A percentile compares a stretch with the other conserved stretches of the same genome.
These are phyloP conservation scores for Aspidiotus rigidus DNA, from an alignment of 2,888 invertebrate species.

Conservation along the genomic window DNA sequence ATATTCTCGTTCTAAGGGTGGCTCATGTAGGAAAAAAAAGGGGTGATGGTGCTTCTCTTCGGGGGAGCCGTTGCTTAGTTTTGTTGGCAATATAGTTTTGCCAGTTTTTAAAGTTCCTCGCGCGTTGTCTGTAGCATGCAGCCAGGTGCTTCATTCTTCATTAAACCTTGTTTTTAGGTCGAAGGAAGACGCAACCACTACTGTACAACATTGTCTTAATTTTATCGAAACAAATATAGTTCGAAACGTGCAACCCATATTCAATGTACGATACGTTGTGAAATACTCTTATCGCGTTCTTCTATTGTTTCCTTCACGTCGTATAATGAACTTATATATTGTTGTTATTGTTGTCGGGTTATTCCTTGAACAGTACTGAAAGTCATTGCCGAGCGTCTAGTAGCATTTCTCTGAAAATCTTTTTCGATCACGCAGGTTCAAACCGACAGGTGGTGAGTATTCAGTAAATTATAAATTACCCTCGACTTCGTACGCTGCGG, in stretches of 20 bases:
- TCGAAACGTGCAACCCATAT: background rate
- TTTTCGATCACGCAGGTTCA: constrained; percentile 21
- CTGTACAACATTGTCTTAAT: background rate
- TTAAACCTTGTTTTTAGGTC: constrained; percentile 27
- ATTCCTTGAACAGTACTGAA: constrained; percentile 1
- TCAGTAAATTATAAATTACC: background rate
- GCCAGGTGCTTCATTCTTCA: constrained; percentile 12
- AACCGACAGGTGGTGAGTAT: constrained; percentile 29
- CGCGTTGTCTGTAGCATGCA: constrained; percentile 7
- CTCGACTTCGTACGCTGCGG: background rate
- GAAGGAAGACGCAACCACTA: constrained; percentile 18
- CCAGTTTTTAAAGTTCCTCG: background rate
- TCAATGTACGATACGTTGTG: background rate
- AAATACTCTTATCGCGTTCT: background rate
- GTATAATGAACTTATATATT: constrained; percentile 3
- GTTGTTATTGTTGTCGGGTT: constrained; percentile 3
- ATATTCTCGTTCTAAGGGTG: constrained; percentile 15
- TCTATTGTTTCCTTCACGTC: background rate
- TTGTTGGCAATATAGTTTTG: constrained; percentile 5
- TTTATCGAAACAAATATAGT: too few relatives aligned
- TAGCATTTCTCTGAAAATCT: constrained; percentile 6
- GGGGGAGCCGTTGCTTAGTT: constrained; percentile 25
- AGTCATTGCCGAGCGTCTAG: background rate
- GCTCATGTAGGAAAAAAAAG: constrained; percentile 12
- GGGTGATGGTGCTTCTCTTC: background rate